Evolutionary conservation across 37 sponge, comb jelly and placozoan genomes (phyloP).

Genomic region (Axinella damicornis): DNA sequence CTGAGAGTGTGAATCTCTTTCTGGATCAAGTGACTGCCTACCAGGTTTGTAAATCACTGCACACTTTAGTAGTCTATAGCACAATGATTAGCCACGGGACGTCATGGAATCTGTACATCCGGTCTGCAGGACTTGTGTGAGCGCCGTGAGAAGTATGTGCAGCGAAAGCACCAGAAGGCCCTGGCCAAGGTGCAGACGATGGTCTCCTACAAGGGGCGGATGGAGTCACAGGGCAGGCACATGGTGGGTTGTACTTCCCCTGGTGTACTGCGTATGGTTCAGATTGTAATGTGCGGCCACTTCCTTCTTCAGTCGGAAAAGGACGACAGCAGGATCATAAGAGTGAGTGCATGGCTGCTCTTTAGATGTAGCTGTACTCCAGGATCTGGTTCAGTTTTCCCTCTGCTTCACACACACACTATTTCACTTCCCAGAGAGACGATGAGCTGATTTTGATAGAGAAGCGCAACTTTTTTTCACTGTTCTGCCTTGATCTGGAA

Average conservation of each 20-base stretch:
- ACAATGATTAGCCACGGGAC: neutral
- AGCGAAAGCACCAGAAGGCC: constrained; percentile 83
- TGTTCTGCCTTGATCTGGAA: constrained; percentile 83
- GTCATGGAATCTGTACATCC: neutral
- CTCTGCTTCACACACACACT: neutral
- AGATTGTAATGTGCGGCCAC: neutral
- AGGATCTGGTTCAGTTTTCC: neutral
- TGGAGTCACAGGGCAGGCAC: constrained; percentile 51
- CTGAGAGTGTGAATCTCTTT: constrained; percentile 63
- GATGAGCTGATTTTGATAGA: constrained; percentile 71
- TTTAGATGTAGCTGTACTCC: neutral
- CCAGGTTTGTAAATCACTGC: constrained; percentile 16
- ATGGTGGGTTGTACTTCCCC: constrained; percentile 4
- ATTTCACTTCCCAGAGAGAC: constrained; percentile 47
- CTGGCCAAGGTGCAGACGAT: constrained; percentile 63
- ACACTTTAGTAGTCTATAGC: neutral
- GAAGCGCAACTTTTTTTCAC: constrained; percentile 79
- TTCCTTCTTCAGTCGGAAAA: constrained; percentile 10
- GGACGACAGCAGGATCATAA: constrained; percentile 30
- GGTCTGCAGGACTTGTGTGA: constrained; percentile 74
- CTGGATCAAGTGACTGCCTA: constrained; percentile 67
- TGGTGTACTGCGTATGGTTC: neutral
- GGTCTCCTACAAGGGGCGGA: constrained; percentile 52
- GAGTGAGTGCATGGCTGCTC: constrained; percentile 24
- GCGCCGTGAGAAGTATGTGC: constrained; percentile 80